These are phyloP conservation scores for Iguana delicatissima DNA, from an alignment of 2,797 vertebrate species.

Conservation along the genomic window DNA sequence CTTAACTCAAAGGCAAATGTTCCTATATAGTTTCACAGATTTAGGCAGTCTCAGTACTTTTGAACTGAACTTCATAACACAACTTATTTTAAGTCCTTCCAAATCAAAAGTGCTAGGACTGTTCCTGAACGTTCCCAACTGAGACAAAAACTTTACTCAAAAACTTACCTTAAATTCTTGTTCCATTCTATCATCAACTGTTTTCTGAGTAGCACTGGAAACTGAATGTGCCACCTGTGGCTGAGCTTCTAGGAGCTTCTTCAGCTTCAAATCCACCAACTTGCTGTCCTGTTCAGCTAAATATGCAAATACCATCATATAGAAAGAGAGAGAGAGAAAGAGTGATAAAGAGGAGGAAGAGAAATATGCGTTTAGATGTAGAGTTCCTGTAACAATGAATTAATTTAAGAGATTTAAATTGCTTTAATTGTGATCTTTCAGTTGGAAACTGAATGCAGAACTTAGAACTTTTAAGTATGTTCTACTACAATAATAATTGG, in stretches of 20 bases:
- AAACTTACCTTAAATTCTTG: slow-evolving; percentile 84
- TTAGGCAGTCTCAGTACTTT: slow-evolving; percentile 33
- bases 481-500: neutral
- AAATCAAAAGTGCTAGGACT: no score
- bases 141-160: slow-evolving; percentile 67
- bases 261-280: slow-evolving; percentile 92
- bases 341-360: slow-evolving; percentile 53
- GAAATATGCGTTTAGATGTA: slow-evolving; percentile 72
- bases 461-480: neutral
- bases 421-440: slow-evolving; percentile 54
- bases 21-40: slow-evolving; percentile 12
- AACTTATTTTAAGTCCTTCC: no score
- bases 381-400: slow-evolving; percentile 61
- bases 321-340: slow-evolving; percentile 69
- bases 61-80: slow-evolving; percentile 56
- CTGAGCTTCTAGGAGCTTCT: slow-evolving; percentile 88
- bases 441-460: slow-evolving; percentile 44
- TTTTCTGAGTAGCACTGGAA: slow-evolving; percentile 85
- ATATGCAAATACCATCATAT: slow-evolving; percentile 76
- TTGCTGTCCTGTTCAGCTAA: slow-evolving; percentile 91
- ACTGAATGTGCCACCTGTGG: slow-evolving; percentile 88
- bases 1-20: slow-evolving; percentile 49
- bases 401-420: slow-evolving; percentile 68
- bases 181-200: slow-evolving; percentile 82
- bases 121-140: neutral